Evolutionary conservation across 2,888 invertebrate genomes (phyloP).

Genomic region (Gryllus longicercus): DNA sequence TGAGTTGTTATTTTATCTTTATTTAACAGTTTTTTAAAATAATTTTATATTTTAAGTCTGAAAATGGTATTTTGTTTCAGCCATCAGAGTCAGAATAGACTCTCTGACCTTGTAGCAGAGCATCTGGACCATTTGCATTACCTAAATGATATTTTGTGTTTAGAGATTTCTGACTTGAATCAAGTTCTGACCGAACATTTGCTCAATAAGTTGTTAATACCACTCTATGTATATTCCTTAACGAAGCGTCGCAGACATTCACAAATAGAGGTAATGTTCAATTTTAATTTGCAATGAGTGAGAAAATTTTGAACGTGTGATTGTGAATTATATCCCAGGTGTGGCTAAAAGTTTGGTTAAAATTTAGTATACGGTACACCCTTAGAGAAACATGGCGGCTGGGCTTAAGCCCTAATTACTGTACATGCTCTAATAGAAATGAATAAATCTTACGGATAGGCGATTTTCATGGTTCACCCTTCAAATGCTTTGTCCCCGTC

Average conservation of each 20-base stretch:
- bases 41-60: background rate
- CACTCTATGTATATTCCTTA: constrained; percentile 89
- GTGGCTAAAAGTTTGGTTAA: background rate
- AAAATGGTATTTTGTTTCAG: constrained; percentile 53
- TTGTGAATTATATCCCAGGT: too few species aligned
- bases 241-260: constrained; percentile 48
- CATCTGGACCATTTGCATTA: constrained; percentile 97
- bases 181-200: constrained; percentile 92
- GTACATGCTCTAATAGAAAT: too few species aligned
- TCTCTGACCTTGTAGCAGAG: constrained; percentile 93
- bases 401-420: too few species aligned
- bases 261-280: constrained; percentile 38
- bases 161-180: constrained; percentile 89
- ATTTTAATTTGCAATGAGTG: too few species aligned
- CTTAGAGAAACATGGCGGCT: too few species aligned
- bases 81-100: constrained; percentile 83
- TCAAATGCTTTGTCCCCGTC: too few species aligned
- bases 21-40: background rate
- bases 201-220: constrained; percentile 86
- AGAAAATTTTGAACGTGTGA: too few species aligned
- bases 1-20: constrained; percentile 55
- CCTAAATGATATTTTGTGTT: constrained; percentile 89
- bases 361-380: too few species aligned
- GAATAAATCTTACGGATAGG: too few species aligned
- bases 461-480: too few species aligned